phyloP scores from a whole-genome alignment of 1,140 invertebrate genomes.

The Zaprionus lachaisei region DNA sequence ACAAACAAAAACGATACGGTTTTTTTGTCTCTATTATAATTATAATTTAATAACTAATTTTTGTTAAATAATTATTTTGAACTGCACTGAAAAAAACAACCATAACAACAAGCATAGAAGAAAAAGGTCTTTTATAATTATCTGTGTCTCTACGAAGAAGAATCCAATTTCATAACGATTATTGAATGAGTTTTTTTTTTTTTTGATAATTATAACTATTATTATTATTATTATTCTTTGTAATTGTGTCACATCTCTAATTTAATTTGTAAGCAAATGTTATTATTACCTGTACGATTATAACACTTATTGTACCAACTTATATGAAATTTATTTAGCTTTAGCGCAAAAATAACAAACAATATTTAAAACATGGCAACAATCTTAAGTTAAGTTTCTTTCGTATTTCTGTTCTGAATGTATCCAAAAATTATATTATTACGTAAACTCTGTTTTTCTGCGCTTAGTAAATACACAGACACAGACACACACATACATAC shows the following conservation, averaged over 20 bases:
- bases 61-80: slow-evolving; percentile 37
- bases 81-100: slow-evolving; percentile 54
- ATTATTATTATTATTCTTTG: slow-evolving; percentile 35
- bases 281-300: slow-evolving; percentile 67
- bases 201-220: slow-evolving; percentile 37
- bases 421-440: slow-evolving; percentile 36
- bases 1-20: slow-evolving; percentile 8
- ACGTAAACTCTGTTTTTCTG: slow-evolving; percentile 44
- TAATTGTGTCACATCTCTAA: slow-evolving; percentile 56
- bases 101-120: slow-evolving; percentile 31
- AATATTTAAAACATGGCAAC: slow-evolving; percentile 74
- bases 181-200: slow-evolving; percentile 30
- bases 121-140: slow-evolving; percentile 48
- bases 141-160: slow-evolving; percentile 67
- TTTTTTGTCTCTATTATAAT: slow-evolving; percentile 33
- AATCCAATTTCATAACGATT: slow-evolving; percentile 42
- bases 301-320: slow-evolving; percentile 69
- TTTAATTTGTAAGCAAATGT: slow-evolving; percentile 74
- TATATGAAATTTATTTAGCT: slow-evolving; percentile 82
- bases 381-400: slow-evolving; percentile 58
- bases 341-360: slow-evolving; percentile 68
- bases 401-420: slow-evolving; percentile 51
- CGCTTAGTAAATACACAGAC: slow-evolving; percentile 35
- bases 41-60: slow-evolving; percentile 24
- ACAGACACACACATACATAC: slow-evolving; percentile 58